Conservation (phyloP, 2,888 invertebrate species). For the Phalera bucephala region DNA sequence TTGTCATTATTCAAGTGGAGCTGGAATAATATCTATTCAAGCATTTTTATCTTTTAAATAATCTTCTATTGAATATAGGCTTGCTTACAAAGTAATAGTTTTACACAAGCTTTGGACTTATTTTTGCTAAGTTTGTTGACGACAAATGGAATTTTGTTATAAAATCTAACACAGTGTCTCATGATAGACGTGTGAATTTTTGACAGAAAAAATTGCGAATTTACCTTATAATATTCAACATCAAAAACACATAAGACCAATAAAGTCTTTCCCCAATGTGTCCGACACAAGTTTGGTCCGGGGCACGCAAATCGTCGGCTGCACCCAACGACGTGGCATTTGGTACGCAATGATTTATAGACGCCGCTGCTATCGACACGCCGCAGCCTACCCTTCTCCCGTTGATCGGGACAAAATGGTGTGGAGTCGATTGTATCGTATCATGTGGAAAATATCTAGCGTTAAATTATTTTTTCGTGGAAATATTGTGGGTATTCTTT, state of each 20-base stretch:
- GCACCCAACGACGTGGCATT: constrained; percentile 76
- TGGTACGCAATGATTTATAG: constrained; percentile 76
- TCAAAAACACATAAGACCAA: constrained; percentile 19
- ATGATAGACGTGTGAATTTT: no score
- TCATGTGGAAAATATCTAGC: constrained; percentile 17
- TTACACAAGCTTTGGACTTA: no score
- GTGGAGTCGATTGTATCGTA: constrained; percentile 26
- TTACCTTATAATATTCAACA: neutral
- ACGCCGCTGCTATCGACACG: constrained; percentile 74
- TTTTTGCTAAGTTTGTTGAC: no score
- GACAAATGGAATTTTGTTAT: no score
- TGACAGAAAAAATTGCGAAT: no score
- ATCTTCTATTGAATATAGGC: no score
- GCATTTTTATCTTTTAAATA: no score
- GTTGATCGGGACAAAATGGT: constrained; percentile 5
- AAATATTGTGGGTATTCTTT: no score
- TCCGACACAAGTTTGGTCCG: constrained; percentile 13
- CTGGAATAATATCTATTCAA: no score
- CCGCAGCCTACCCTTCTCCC: constrained; percentile 72
- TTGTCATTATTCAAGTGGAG: no score
- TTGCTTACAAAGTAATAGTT: no score
- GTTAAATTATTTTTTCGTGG: neutral
- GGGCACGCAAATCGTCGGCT: constrained; percentile 65
- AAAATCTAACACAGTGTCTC: no score
- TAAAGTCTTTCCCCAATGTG: constrained; percentile 21